Evolutionary conservation across 2,797 vertebrate genomes (phyloP).

Genomic region (Capromys pilorides): DNA sequence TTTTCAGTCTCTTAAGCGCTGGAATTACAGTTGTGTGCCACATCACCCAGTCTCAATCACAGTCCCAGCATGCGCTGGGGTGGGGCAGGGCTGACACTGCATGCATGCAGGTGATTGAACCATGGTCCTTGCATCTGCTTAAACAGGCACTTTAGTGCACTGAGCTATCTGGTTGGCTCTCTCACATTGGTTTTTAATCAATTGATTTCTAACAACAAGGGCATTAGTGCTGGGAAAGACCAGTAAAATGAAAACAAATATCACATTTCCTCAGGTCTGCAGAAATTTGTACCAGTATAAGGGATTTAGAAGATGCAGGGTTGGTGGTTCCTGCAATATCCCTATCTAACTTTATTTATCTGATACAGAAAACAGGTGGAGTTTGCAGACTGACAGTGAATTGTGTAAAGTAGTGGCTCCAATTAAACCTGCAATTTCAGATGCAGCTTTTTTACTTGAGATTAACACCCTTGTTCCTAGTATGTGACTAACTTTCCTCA

Average conservation of each 20-base stretch:
- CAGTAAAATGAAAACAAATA: not conserved
- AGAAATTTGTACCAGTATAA: not conserved
- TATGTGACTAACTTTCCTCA: not conserved
- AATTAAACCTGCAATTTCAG: not conserved
- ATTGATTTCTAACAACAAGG: not conserved
- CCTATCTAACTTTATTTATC: not conserved
- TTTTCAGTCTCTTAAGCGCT: too few species aligned
- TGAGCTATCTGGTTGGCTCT: too few species aligned
- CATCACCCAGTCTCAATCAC: too few species aligned
- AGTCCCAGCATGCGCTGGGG: too few species aligned
- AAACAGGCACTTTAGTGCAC: too few species aligned
- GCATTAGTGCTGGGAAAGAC: not conserved
- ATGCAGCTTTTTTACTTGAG: not conserved
- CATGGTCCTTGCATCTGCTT: too few species aligned
- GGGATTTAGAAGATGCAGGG: not conserved
- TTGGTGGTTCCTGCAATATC: not conserved
- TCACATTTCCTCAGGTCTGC: not conserved
- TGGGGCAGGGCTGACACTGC: too few species aligned
- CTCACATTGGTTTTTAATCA: not conserved
- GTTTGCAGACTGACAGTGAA: not conserved
- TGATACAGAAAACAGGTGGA: not conserved
- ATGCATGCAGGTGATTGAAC: too few species aligned
- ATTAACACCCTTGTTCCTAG: not conserved
- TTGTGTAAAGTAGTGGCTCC: not conserved
- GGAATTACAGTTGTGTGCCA: too few species aligned